Evolutionary conservation across 2,797 vertebrate genomes (phyloP), one percentile per base, ranked within the genome.

Genomic region (Ibycter americanus): DNA sequence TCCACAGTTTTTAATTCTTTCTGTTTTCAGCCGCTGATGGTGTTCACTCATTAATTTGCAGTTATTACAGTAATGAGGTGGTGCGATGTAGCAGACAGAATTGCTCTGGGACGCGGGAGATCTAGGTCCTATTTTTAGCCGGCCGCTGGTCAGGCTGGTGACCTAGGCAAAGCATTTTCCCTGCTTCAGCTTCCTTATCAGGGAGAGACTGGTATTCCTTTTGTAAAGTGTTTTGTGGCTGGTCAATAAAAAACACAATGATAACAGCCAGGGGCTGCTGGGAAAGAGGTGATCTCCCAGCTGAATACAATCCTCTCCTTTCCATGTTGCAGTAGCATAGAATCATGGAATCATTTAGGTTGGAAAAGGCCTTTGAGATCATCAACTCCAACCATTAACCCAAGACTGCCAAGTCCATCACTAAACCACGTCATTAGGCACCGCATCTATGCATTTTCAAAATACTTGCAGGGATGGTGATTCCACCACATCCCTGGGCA

Each of bases 101-200:
- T 22, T 72, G 29, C 34, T 49, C 65, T 68, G 62, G 84, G 80
- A 82, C 0, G 1, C 42, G 36, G 59, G 46, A 87, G 78, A 94
- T 40, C 55, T 62, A 5, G 1, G 59, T 79, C n/a, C 44, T 93
- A 79, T 84, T 94, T 91, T 94, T 63, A 93, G 62, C 38, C 71
- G 54, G 38, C n/a, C 3, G 2, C 31, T 87, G 85, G 70, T 46
- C 79, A 92, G 49, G 34, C 47, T 36, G 47, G 34, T 93, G 83
- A 90, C 77, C 88, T 27, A 91, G 70, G 80, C 18, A 87, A 82
- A 91, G 54, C 11, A 27, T 77, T 77, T 68, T 86, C 55, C 66
- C 58, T 62, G 47, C 13, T 93, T 44, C 85, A 89, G 46, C 25
- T 66, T 63, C 55, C 81, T 92, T 90, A 87, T 92, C 91, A 90